phyloP scores from a whole-genome alignment of 2,888 invertebrate genomes.

The Torymus auratus region DNA sequence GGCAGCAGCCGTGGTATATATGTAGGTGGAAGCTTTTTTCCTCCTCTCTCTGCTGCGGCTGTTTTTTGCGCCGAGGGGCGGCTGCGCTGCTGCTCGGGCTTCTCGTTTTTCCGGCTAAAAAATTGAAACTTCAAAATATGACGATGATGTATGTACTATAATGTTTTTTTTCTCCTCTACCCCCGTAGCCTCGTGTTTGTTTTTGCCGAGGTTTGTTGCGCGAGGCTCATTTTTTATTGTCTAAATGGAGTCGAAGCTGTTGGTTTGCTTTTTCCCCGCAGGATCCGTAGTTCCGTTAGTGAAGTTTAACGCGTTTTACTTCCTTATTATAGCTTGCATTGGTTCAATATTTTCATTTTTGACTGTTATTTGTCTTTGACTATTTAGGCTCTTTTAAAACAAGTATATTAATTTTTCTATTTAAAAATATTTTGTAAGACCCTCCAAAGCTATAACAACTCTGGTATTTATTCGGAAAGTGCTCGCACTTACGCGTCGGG shows the following conservation, averaged over 20 bases:
- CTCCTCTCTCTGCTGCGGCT: background rate
- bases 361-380: too few species aligned
- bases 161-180: background rate
- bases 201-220: background rate
- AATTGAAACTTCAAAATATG: constrained; percentile 52
- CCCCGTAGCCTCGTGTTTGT: background rate
- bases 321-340: too few species aligned
- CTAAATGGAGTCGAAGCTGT: constrained; percentile 7
- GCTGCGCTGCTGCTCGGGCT: background rate
- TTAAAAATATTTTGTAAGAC: constrained; percentile 3
- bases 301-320: too few species aligned
- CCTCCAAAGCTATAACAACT: background rate
- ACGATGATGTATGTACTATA: constrained; percentile 53
- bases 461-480: constrained; percentile 35
- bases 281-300: too few species aligned
- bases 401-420: too few species aligned
- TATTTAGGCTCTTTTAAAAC: too few species aligned
- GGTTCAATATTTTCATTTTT: too few species aligned
- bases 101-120: constrained; percentile 26
- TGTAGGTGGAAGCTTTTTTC: background rate
- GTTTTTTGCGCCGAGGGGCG: background rate
- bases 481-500: constrained; percentile 26
- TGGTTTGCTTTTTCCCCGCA: background rate
- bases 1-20: too few species aligned
- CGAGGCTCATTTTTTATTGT: constrained; percentile 24